phyloP scores from a whole-genome alignment of 2,888 invertebrate genomes.

The Eristalis arbustorum region DNA sequence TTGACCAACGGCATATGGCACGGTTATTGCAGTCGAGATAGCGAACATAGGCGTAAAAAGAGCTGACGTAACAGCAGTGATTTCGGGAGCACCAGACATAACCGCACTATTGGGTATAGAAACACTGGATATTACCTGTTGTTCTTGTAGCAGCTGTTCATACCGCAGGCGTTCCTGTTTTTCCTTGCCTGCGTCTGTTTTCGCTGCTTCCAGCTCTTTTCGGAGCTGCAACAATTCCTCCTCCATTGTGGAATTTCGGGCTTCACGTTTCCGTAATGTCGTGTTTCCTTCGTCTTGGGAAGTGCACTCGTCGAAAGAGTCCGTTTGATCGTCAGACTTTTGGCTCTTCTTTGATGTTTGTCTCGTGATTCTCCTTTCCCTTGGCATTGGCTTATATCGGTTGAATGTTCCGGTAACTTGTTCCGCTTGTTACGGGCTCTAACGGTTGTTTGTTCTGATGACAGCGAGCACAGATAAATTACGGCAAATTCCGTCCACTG shows the following conservation, averaged over 20 bases:
- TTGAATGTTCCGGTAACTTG: neutral
- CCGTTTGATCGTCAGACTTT: neutral
- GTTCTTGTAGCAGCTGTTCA: neutral
- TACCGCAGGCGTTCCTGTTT: neutral
- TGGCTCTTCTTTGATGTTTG: conserved; percentile 4
- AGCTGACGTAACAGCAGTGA: neutral
- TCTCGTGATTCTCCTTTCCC: neutral
- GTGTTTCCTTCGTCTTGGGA: neutral
- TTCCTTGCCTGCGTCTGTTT: neutral
- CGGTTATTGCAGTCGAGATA: neutral
- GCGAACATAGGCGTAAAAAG: neutral
- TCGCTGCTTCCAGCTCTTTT: neutral
- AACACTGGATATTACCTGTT: neutral
- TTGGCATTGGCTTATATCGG: neutral
- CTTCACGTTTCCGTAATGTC: neutral
- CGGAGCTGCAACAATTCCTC: conserved; percentile 2
- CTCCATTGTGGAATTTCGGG: neutral
- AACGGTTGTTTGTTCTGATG: neutral
- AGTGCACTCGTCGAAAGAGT: neutral
- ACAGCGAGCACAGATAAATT: neutral
- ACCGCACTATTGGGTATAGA: neutral
- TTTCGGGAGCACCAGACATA: neutral
- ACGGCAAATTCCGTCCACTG: neutral
- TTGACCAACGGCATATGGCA: neutral
- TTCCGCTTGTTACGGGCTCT: conserved; percentile 4